Conservation (phyloP, 2,113 vertebrate genomes). For the Cebus imitator region DNA sequence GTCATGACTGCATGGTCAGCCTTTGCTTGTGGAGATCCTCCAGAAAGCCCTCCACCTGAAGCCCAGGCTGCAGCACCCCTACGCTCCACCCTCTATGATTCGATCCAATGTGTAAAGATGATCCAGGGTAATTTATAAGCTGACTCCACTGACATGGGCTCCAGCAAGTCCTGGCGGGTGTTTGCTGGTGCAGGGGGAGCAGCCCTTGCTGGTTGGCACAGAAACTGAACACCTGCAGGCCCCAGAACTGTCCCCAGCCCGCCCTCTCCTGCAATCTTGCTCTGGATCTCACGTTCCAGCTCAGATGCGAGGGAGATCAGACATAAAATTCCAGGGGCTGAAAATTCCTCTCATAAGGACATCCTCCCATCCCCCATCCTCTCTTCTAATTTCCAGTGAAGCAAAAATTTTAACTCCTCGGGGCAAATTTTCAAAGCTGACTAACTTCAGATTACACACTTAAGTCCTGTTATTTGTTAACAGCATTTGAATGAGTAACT, state of each 20-base stretch:
- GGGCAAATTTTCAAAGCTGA: constrained; percentile 72
- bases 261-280: constrained; percentile 26
- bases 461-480: constrained; percentile 75
- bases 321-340: constrained; percentile 53
- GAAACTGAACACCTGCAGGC: constrained; percentile 58
- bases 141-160: constrained; percentile 2
- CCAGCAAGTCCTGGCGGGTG: constrained; percentile 59
- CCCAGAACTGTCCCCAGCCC: constrained; percentile 40
- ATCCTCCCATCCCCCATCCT: neutral
- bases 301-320: constrained; percentile 44
- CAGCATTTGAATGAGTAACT: constrained; percentile 70
- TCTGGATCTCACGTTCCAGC: constrained; percentile 37
- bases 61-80: neutral
- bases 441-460: constrained; percentile 62
- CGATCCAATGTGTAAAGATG: neutral
- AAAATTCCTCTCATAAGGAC: constrained; percentile 56
- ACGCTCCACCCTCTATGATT: neutral
- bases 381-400: constrained; percentile 47
- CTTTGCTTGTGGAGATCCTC: neutral
- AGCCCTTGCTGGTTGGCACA: neutral
- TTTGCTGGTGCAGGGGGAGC: neutral
- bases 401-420: constrained; percentile 72
- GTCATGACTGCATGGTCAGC: neutral
- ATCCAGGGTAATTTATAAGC: constrained; percentile 39
- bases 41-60: neutral